These are phyloP conservation scores for Balaenoptera acutorostrata DNA, from an alignment of 2,113 vertebrate species.

Conservation along the genomic window DNA sequence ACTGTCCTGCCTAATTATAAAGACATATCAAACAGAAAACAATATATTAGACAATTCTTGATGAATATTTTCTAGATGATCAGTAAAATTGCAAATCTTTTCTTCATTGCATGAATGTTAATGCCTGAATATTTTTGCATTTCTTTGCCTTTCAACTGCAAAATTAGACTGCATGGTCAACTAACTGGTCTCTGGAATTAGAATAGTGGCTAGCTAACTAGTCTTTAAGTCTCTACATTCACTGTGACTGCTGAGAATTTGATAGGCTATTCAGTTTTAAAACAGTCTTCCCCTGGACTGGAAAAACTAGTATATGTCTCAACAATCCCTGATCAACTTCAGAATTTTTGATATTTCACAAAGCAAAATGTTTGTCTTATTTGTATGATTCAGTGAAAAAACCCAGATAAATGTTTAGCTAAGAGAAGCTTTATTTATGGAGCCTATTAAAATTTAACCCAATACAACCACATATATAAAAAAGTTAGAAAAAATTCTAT, in stretches of 20 bases:
- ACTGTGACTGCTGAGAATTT: not conserved
- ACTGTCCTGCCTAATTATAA: not conserved
- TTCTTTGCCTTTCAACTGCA: not conserved
- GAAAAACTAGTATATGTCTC: not conserved
- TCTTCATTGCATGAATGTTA: not conserved
- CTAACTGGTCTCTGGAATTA: not conserved
- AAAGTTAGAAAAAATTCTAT: not conserved
- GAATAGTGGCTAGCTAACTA: not conserved
- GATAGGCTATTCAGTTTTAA: not conserved
- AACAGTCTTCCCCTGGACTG: not conserved
- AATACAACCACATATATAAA: not conserved
- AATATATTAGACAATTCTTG: not conserved
- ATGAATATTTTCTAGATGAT: constrained; percentile 1
- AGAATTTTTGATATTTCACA: not conserved
- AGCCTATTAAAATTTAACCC: not conserved
- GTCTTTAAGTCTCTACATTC: not conserved
- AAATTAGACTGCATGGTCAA: not conserved
- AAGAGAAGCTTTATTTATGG: not conserved
- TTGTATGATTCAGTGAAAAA: not conserved
- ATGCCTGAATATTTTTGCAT: not conserved
- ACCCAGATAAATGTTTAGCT: not conserved
- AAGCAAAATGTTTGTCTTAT: not conserved
- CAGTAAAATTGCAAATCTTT: not conserved
- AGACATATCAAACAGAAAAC: not conserved
- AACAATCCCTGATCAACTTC: not conserved